phyloP scores from a whole-genome alignment of 2,113 vertebrate genomes.

The Arvicanthis niloticus region DNA sequence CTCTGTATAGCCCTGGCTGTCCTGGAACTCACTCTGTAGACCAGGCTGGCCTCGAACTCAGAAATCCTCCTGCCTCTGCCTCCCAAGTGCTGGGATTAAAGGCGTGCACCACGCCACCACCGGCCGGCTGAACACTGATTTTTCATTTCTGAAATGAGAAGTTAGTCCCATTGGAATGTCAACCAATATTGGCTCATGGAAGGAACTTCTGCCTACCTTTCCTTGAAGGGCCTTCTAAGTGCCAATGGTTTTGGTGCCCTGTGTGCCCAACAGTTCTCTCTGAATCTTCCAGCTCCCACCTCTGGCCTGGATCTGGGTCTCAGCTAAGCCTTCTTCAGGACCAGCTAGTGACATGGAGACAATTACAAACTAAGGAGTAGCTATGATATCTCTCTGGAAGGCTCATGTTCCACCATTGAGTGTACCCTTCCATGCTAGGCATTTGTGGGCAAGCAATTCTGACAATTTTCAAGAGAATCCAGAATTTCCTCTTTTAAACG shows the following conservation, averaged over 20 bases:
- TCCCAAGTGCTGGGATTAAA: no score
- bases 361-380: neutral
- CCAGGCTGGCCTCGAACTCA: no score
- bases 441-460: neutral
- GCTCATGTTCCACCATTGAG: neutral
- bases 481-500: neutral
- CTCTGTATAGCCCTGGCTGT: no score
- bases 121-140: neutral
- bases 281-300: neutral
- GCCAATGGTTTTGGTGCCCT: neutral
- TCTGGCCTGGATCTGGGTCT: neutral
- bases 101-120: no score
- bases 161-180: neutral
- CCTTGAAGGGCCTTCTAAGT: slow-evolving; percentile 34
- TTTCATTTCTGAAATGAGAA: slow-evolving; percentile 17
- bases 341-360: neutral
- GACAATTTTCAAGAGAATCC: neutral
- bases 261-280: neutral
- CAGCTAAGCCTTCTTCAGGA: neutral
- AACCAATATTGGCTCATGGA: neutral
- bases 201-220: slow-evolving; percentile 28
- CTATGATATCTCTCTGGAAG: neutral
- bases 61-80: no score
- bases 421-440: neutral
- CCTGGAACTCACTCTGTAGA: no score